A percentile compares a stretch with the other conserved stretches of the same genome.
Conservation (phyloP, 2,113 vertebrate genomes). For the Stercorarius parasiticus region DNA sequence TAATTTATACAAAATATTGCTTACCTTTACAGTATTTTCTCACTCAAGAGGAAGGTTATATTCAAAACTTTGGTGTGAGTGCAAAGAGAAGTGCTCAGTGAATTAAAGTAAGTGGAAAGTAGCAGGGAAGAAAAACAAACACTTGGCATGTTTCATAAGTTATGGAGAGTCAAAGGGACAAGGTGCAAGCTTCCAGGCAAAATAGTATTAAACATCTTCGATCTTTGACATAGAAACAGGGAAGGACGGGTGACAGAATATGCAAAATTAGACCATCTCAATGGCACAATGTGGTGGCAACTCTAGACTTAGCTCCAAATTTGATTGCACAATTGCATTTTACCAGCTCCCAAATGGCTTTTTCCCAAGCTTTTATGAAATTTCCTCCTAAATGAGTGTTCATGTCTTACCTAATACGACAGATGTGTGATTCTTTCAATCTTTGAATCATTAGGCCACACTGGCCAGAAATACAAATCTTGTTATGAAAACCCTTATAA, state of each 20-base stretch:
- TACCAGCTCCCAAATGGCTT: neutral
- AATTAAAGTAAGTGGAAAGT: slow-evolving; percentile 35
- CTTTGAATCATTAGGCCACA: neutral
- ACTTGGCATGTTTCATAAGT: neutral
- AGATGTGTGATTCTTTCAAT: neutral
- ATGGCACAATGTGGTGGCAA: neutral
- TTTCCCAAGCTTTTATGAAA: neutral
- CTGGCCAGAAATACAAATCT: slow-evolving; percentile 7
- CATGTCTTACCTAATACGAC: neutral
- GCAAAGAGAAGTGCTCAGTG: neutral
- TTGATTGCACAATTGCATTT: neutral
- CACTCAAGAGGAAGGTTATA: slow-evolving; percentile 42
- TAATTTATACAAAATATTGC: slow-evolving; percentile 65
- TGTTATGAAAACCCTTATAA: slow-evolving; percentile 44
- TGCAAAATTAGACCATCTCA: neutral
- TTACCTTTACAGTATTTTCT: slow-evolving; percentile 57
- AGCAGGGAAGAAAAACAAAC: neutral
- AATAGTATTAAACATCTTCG: neutral
- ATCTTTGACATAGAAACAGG: neutral
- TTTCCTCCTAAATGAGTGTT: neutral
- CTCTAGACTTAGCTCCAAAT: neutral
- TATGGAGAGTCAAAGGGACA: neutral
- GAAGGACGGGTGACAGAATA: neutral
- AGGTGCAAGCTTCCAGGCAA: neutral
- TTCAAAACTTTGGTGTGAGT: slow-evolving; percentile 27